Evolutionary conservation across 2,888 invertebrate species (phyloP), one percentile per base, ranked within the genome.

Genomic region (Vannuccia rotundouncinata): DNA sequence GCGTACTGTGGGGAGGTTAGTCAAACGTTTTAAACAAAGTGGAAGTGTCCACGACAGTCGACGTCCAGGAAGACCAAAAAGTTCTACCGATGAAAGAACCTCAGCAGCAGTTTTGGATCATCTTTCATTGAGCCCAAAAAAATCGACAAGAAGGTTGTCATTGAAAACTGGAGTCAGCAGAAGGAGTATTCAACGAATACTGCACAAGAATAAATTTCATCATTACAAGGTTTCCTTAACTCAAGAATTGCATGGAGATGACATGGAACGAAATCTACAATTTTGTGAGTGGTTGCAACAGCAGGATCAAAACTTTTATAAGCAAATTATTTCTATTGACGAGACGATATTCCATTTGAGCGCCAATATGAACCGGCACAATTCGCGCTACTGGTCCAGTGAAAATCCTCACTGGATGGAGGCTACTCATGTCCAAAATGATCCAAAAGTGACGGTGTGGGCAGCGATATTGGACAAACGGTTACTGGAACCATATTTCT

Each of bases 231-330:
- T 75, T 75, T 75, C 75, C 75, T 27, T 75, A 30, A 75, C 75
- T 75, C 75, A 75, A 30, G 75, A 75, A 75, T 29, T 75, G 29
- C 75, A 75, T 75, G 75, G 75, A 30, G 75, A 75, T 75, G 75
- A 75, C 75, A 75, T 30, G 29, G 75, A 75, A 10, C 29, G 29
- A 29, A 22, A 29, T 25, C 22, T 25, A 25, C 10, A 25, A 27
- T 73, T 73, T 25, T 73, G n/a, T n/a, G n/a, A n/a, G n/a, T n/a
- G n/a, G n/a, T n/a, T n/a, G n/a, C n/a, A n/a, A n/a, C n/a, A n/a
- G n/a, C n/a, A n/a, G n/a, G n/a, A n/a, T n/a, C n/a, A n/a, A n/a
- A n/a, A n/a, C n/a, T n/a, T n/a, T n/a, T n/a, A n/a, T n/a, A n/a
- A n/a, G n/a, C n/a, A n/a, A n/a, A n/a, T n/a, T n/a, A n/a, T n/a